These are phyloP conservation scores for Mionectes macconnelli DNA, from an alignment of 2,113 vertebrate genomes.

Conservation along the genomic window DNA sequence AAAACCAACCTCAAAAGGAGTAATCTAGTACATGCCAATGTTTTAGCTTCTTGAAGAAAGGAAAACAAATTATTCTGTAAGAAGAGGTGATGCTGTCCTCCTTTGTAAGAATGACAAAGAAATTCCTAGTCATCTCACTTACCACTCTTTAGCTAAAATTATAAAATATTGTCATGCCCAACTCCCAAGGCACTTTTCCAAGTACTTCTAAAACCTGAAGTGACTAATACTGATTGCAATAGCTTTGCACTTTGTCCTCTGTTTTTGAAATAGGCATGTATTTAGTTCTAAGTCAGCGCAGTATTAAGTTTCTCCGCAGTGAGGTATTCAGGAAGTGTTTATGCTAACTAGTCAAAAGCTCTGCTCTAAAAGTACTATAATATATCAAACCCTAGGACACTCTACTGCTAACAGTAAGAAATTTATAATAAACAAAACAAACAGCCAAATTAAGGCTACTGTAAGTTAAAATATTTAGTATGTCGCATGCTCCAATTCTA, in stretches of 20 bases:
- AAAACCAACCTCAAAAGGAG: background rate
- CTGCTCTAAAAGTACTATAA: background rate
- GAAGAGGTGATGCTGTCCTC: background rate
- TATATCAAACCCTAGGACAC: background rate
- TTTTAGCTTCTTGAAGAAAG: background rate
- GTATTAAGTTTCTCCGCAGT: background rate
- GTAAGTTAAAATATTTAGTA: background rate
- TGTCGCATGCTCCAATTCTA: background rate
- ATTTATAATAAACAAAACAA: background rate
- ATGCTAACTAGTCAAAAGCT: background rate
- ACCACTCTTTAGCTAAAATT: background rate
- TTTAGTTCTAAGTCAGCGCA: background rate
- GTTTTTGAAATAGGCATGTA: background rate
- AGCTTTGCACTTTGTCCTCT: background rate
- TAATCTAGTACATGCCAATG: accelerated
- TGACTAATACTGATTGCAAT: background rate
- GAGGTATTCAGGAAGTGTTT: background rate
- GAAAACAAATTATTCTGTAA: background rate
- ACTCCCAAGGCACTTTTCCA: background rate
- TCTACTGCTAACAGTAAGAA: background rate
- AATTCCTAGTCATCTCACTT: background rate
- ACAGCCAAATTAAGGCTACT: background rate
- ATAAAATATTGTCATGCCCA: background rate
- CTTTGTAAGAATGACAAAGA: background rate
- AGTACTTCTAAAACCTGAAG: background rate